Evolutionary conservation across 2,888 invertebrate species (phyloP).

Genomic region (Hirtodrosophila cameraria): DNA sequence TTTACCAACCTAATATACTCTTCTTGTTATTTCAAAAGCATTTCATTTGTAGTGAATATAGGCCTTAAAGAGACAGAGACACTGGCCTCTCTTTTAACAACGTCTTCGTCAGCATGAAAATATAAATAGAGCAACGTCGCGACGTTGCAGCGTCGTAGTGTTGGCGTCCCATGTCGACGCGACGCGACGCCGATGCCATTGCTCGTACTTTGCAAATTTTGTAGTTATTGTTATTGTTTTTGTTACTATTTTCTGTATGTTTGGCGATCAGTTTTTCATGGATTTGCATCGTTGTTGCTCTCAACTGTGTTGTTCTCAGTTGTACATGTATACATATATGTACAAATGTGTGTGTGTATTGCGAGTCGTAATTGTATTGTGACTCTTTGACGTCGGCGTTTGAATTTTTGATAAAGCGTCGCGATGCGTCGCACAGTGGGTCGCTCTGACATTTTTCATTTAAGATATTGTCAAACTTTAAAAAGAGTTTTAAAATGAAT

Average conservation of each 20-base stretch:
- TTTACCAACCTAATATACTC: no score
- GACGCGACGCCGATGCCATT: constrained; percentile 36
- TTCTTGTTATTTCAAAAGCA: no score
- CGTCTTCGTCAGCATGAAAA: constrained; percentile 75
- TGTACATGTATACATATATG: background rate
- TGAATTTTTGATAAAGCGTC: constrained; percentile 39
- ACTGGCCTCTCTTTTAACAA: constrained; percentile 12
- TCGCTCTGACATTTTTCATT: no score
- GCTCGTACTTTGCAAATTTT: constrained; percentile 40
- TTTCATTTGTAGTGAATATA: no score
- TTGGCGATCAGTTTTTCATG: constrained; percentile 41
- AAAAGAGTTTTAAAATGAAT: no score
- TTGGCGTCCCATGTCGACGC: constrained; percentile 54
- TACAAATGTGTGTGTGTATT: constrained; percentile 1
- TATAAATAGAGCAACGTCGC: constrained; percentile 41
- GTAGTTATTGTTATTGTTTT: constrained; percentile 21
- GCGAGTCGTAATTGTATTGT: constrained; percentile 21
- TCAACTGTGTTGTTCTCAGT: background rate
- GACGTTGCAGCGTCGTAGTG: constrained; percentile 28
- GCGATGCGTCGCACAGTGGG: constrained; percentile 3
- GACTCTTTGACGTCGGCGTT: constrained; percentile 25
- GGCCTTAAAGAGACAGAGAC: background rate
- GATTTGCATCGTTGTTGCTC: constrained; percentile 37
- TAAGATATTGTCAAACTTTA: no score
- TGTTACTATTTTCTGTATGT: constrained; percentile 13